Evolutionary conservation across 37 sponge, comb jelly and placozoan genomes (phyloP), one percentile per base, ranked within the genome.

Genomic region (Beroe forskalii): DNA sequence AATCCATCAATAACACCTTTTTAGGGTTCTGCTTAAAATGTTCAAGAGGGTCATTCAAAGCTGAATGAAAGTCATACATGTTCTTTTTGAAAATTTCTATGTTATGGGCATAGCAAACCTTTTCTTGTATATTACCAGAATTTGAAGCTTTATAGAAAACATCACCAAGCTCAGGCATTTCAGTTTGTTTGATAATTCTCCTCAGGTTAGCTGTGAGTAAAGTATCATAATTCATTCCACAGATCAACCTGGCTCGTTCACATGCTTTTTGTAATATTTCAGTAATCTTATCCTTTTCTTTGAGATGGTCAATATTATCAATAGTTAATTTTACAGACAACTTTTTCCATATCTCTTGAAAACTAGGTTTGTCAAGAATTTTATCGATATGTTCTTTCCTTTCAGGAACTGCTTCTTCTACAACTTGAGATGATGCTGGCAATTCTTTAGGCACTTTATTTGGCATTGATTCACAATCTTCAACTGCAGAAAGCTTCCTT

Each of bases 331-430:
- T 32, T 17, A 72, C 76, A 23, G 76, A 32, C 6, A 72, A 12
- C 1, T 38, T 3, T 6, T 72, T 37, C 76, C 76, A 72, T 27
- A 72, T 32, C 3, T 32, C 40, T 38, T 27, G 38, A 37, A 72
- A 72, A 72, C 40, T 37, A 6, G 37, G 76, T 22, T 72, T 72
- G 2, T 72, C 76, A 32, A 72, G 40, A 32, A 72, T 72, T 72
- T 72, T 72, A 37, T 72, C 76, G 3, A 72, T 38, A 22, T 72
- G 76, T 72, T 72, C 76, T 27, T 37, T 72, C 40, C 27, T 72
- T 37, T 72, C 76, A 27, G 66, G 3, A 22, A 22, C 4, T n/a
- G 25, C 17, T 6, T 4, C 30, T 12, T 48, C 55, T 30, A 27
- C 66, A 64, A 22, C 25, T 30, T 4, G 66, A 8, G 25, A 23